Evolutionary conservation across 2,797 vertebrate species (phyloP).

Genomic region (Dicrostonyx torquatus): DNA sequence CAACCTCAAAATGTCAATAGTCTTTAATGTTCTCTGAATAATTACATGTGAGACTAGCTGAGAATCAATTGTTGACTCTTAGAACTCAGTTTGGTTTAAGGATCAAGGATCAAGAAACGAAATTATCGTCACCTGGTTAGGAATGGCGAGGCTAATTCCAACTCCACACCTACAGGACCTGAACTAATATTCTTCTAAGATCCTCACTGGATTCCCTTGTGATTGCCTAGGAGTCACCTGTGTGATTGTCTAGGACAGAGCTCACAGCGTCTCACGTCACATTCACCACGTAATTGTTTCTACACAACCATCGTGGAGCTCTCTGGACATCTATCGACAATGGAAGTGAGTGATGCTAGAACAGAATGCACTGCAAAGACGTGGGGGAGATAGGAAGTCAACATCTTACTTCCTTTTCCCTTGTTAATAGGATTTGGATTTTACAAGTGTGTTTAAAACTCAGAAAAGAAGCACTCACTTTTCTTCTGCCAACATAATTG

Average conservation of each 20-base stretch:
- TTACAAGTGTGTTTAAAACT: neutral
- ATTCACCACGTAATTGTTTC: neutral
- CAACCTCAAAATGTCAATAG: neutral
- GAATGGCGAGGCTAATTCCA: neutral
- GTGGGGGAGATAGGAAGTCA: too few relatives aligned
- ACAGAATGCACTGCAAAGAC: neutral
- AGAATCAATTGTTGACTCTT: neutral
- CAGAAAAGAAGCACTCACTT: slow-evolving; percentile 35
- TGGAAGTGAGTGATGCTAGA: neutral
- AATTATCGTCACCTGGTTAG: neutral
- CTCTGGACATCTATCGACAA: neutral
- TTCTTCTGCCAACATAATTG: slow-evolving; percentile 36
- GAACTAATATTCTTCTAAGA: neutral
- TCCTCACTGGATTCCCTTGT: neutral
- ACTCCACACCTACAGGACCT: neutral
- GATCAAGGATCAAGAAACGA: neutral
- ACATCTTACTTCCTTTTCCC: neutral
- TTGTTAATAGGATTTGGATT: neutral
- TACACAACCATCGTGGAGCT: neutral
- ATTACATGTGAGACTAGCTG: neutral
- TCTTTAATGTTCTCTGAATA: neutral
- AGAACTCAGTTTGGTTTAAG: neutral
- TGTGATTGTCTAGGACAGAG: neutral
- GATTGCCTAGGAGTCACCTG: neutral
- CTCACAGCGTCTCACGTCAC: neutral